Percentiles rank a stretch among this genome's conserved stretches.
Conservation (phyloP, 2,888 invertebrate species). For the Ectropis crepuscularia region DNA sequence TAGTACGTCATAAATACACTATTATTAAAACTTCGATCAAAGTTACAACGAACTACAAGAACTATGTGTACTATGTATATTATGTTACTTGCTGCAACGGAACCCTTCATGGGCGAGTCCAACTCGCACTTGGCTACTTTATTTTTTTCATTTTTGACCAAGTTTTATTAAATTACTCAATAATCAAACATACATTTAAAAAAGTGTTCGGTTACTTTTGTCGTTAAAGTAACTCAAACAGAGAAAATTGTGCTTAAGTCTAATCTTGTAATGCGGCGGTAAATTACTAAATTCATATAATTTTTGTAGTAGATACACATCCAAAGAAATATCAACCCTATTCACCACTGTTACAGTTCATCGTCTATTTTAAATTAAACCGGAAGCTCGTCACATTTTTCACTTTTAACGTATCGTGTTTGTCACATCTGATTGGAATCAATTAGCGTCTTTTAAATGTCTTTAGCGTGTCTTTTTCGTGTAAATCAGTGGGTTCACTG, state of each 20-base stretch:
- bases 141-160: too few relatives aligned
- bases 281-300: conserved; percentile 4
- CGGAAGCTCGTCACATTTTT: conserved; percentile 44
- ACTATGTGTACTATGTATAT: too few relatives aligned
- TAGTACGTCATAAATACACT: too few relatives aligned
- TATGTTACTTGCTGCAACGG: too few relatives aligned
- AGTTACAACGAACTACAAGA: too few relatives aligned
- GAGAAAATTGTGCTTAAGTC: neutral
- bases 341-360: conserved; percentile 7
- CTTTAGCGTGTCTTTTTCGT: conserved; percentile 39
- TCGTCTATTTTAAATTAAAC: conserved; percentile 9
- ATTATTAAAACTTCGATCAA: too few relatives aligned
- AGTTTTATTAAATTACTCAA: too few relatives aligned
- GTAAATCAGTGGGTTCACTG: conserved; percentile 32
- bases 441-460: conserved; percentile 50
- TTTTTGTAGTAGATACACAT: neutral
- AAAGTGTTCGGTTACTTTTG: too few relatives aligned
- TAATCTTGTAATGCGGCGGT: too few relatives aligned
- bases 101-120: too few relatives aligned
- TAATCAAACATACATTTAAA: too few relatives aligned
- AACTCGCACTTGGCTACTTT: too few relatives aligned
- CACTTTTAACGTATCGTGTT: conserved; percentile 45
- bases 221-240: neutral
- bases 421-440: conserved; percentile 54
- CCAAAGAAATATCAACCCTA: conserved; percentile 8